Evolutionary conservation across 2,113 vertebrate species (phyloP), one percentile per base, ranked within the genome.

Genomic region (Neotoma lepida): DNA sequence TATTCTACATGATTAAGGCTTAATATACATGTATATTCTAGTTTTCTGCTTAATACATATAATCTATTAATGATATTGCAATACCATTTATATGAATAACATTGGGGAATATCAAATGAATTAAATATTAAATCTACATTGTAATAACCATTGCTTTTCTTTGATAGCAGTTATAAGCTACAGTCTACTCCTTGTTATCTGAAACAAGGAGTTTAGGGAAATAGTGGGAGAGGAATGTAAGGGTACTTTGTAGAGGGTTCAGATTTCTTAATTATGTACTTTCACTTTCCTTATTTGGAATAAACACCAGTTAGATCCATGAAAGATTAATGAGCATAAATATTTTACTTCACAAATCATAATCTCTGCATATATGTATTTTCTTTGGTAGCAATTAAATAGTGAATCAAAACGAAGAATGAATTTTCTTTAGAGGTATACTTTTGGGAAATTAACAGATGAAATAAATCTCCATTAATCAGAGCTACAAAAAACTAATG

Each of bases 271-370:
- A 33, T 44, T 30, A 71, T 18, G 12, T 51, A 82, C 8, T 76
- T 58, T 91, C 63, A 70, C 0, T 5, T 74, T 76, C 14, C 15
- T 77, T 46, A 35, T 88, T 90, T 91, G 70, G 13, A 56, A 17
- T 63, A 90, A 73, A 85, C 24, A 58, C 5, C 15, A 46, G 30
- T 70, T 70, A 82, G 88, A 41, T 39, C 46, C 22, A 73, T n/a
- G 3, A 71, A 35, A 93, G 61, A 63, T 70, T 35, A 90, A 44
- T 77, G 4, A 33, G 22, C n/a, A 70, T 54, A 78, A 93, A 93
- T 91, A 87, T 78, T 90, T 93, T 63, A 64, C 3, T 39, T 86
- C 44, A 64, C 63, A 93, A 88, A 85, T 78, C 18, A 66, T 86
- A 74, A 8, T 13, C 0, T 56, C 0, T 70, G 51, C 33, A 90